phyloP scores from a whole-genome alignment of 2,113 vertebrate genomes.

The Smithornis capensis region DNA sequence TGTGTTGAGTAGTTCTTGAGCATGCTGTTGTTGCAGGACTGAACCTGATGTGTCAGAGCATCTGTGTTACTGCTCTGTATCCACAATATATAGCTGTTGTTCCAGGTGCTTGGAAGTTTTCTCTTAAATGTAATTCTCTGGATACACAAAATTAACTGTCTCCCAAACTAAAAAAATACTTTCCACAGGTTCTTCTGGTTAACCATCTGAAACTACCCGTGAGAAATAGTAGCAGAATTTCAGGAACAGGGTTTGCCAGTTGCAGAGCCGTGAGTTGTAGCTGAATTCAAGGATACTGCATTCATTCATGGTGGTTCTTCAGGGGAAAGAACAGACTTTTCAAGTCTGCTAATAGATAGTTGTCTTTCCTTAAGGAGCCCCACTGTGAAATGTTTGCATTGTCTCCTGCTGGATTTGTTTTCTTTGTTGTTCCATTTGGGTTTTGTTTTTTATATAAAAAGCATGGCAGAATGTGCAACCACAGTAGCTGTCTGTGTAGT shows the following conservation, averaged over 20 bases:
- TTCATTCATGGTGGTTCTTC: neutral
- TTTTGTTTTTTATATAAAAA: neutral
- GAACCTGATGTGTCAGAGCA: neutral
- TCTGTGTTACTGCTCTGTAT: neutral
- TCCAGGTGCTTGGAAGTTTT: neutral
- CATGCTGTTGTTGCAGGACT: neutral
- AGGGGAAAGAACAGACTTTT: neutral
- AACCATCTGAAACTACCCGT: rapidly evolving
- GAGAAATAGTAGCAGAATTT: neutral
- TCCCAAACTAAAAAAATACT: neutral
- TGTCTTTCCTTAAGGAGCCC: neutral
- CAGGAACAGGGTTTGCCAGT: neutral
- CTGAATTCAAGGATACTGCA: neutral
- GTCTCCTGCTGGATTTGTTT: neutral
- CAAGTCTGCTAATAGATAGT: neutral
- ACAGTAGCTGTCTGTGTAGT: neutral
- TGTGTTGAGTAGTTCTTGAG: neutral
- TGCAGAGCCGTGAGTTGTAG: neutral
- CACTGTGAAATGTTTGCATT: neutral
- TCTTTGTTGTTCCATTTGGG: neutral
- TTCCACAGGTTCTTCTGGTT: neutral
- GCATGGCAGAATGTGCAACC: neutral
- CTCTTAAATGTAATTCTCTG: neutral
- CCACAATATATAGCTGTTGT: neutral
- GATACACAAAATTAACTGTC: neutral